Evolutionary conservation across 2,888 invertebrate genomes (phyloP).

Genomic region (Anodontia alba): DNA sequence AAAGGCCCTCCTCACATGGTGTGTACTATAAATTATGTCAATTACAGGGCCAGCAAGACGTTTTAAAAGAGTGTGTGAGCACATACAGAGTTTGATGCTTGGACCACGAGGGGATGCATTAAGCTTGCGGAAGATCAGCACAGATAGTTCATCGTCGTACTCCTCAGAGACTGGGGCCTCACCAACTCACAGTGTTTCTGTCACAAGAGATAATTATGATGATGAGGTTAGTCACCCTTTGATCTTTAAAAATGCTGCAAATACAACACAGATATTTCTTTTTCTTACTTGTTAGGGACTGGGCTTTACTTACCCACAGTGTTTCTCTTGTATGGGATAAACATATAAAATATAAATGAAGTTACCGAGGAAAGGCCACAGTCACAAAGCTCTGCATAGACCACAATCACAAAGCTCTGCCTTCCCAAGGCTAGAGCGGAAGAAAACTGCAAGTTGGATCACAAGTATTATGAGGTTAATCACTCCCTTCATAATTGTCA

Average conservation of each 20-base stretch:
- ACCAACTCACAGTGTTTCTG: conserved; percentile 77
- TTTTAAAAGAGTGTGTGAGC: conserved; percentile 97
- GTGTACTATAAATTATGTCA: too few relatives aligned
- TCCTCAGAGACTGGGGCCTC: conserved; percentile 77
- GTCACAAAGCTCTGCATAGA: too few relatives aligned
- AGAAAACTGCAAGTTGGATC: too few relatives aligned
- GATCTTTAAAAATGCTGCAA: neutral
- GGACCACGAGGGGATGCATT: conserved; percentile 79
- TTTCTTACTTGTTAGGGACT: neutral
- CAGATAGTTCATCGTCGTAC: conserved; percentile 82
- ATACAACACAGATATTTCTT: neutral
- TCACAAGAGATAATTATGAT: conserved; percentile 74
- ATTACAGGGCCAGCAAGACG: conserved; percentile 94
- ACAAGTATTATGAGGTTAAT: too few relatives aligned
- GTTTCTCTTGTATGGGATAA: too few relatives aligned
- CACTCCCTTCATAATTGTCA: too few relatives aligned
- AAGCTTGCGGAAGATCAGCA: conserved; percentile 81
- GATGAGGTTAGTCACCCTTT: conserved; percentile 69
- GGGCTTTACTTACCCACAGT: neutral
- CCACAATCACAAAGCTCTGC: too few relatives aligned
- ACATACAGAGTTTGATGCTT: conserved; percentile 89
- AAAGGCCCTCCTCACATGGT: too few relatives aligned
- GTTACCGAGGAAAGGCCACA: too few relatives aligned
- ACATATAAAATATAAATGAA: too few relatives aligned
- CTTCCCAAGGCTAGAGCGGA: too few relatives aligned